These are phyloP conservation scores for Procavia capensis DNA, from an alignment of 2,113 vertebrate genomes.

Conservation along the genomic window DNA sequence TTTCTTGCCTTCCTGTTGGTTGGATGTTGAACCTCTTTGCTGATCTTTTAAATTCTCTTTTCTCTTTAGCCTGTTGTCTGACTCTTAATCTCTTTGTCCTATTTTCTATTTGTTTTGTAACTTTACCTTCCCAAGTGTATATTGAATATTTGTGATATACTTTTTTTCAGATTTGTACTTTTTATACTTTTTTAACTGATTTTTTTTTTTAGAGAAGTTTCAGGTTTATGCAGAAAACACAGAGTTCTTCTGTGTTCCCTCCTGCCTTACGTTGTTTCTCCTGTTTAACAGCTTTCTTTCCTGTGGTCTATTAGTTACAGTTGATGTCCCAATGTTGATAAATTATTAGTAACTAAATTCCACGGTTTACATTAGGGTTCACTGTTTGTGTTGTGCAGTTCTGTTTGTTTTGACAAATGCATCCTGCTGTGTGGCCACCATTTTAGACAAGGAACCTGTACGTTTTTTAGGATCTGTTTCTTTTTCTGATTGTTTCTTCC, in stretches of 20 bases:
- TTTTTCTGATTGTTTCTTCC: neutral
- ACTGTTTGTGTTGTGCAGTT: neutral
- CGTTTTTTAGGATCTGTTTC: neutral
- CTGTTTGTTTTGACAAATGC: neutral
- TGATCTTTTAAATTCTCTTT: neutral
- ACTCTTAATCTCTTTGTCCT: neutral
- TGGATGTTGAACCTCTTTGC: neutral
- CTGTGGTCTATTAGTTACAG: neutral
- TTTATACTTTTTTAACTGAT: neutral
- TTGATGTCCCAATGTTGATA: neutral
- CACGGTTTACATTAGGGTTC: neutral
- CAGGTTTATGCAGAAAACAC: neutral
- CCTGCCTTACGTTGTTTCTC: neutral
- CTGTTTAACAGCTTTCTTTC: neutral
- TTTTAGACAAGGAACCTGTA: neutral
- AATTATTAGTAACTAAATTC: neutral
- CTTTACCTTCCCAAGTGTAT: conserved; percentile 26
- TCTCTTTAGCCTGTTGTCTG: neutral
- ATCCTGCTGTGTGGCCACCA: neutral
- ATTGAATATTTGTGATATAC: neutral
- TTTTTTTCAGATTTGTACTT: neutral
- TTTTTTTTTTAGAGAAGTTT: neutral
- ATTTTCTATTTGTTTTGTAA: neutral
- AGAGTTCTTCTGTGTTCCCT: neutral
- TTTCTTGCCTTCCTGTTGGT: neutral